Evolutionary conservation across 2,113 vertebrate species (phyloP), one percentile per base, ranked within the genome.

Genomic region (Stomatorhinus ivindoensis): DNA sequence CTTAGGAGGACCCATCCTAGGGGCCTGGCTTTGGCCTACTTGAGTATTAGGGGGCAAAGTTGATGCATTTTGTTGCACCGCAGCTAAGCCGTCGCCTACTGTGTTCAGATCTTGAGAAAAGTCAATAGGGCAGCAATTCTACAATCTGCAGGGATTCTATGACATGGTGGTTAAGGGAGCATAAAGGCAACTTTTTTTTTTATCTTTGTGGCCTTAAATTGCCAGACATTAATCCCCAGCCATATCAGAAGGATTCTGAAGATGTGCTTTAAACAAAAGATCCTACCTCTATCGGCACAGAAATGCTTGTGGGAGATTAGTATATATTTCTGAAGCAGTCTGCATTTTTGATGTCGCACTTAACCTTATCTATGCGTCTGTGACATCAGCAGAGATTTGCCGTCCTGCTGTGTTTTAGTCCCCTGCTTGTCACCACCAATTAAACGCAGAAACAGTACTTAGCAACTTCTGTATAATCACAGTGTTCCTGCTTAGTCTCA

Each of bases 171-270:
- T 87, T 87, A 31, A 35, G n/a, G 13, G 48, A 55, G 48, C 50
- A 50, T 27, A 51, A 87, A 87, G 48, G 10, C 24, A 51, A 87
- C 11, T 31, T 51, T 86, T 55, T 50, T 53, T 87, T 35, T 53
- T 86, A 51, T 51, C 84, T 51, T n/a, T 86, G 10, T 35, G 84
- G 47, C 84, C 84, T 51, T 86, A 87, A 87, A 87, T 87, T 87
- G 85, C 85, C 85, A 47, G 85, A 87, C 85, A 51, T 87, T 87
- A 87, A 87, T 87, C 85, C 48, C 27, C n/a, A 31, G 47, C 85
- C 19, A 11, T 51, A 53, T 87, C 47, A 53, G 85, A 50, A n/a
- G 19, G 83, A 31, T 50, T 86, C 44, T 85, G 83, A 48, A 85
- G 85, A 51, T n/a, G 85, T 51, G 85, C 47, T 4, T 85, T 85